A percentile compares a stretch with the other conserved stretches of the same genome.
Conservation (phyloP, 2,797 vertebrate genomes). For the Characodon lateralis region DNA sequence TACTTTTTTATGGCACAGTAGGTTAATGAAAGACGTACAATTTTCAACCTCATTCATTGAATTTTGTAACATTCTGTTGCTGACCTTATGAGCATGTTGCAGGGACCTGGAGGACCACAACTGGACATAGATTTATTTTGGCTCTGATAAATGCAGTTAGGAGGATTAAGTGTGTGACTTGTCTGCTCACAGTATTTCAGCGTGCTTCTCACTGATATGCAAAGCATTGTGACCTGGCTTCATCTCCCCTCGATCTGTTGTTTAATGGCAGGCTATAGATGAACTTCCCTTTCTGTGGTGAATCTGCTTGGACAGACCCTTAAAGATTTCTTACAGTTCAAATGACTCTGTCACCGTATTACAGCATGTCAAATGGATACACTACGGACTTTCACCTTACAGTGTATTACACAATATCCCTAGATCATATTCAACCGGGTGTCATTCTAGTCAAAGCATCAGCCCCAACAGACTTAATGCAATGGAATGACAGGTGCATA, state of each 20-base stretch:
- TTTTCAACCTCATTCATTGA: background rate
- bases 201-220: conserved; percentile 65
- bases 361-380: conserved; percentile 43
- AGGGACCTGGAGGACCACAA: conserved; percentile 32
- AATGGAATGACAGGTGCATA: background rate
- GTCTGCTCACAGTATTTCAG: conserved; percentile 54
- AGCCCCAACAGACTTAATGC: background rate
- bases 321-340: conserved; percentile 46
- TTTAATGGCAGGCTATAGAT: conserved; percentile 24
- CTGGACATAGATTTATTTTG: conserved; percentile 60
- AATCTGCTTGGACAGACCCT: conserved; percentile 42
- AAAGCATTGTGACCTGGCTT: conserved; percentile 44
- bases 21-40: background rate
- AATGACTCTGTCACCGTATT: conserved; percentile 48
- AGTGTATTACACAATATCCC: conserved; percentile 26
- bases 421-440: conserved; percentile 30
- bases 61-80: background rate
- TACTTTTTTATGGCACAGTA: background rate
- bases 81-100: background rate
- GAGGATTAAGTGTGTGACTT: conserved; percentile 60
- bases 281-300: conserved; percentile 33
- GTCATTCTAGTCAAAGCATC: background rate
- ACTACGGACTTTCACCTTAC: conserved; percentile 22
- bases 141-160: conserved; percentile 25
- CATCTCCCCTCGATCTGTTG: conserved; percentile 40